phyloP scores from a whole-genome alignment of 2,113 vertebrate genomes.

The Pedetes capensis region DNA sequence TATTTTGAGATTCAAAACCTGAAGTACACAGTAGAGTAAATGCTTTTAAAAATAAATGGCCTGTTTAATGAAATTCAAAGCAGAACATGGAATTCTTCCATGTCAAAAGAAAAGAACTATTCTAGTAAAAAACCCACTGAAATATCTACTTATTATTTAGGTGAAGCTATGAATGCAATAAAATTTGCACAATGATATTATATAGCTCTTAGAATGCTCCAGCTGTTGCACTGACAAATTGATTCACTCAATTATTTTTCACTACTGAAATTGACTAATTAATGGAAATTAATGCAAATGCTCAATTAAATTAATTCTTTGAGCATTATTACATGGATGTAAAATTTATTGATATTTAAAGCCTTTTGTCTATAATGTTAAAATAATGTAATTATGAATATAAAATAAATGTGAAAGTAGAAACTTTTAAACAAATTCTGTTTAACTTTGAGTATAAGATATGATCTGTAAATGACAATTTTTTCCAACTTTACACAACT shows the following conservation, averaged over 20 bases:
- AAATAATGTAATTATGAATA: background rate
- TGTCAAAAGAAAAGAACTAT: conserved; percentile 32
- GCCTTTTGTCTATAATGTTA: background rate
- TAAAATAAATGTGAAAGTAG: background rate
- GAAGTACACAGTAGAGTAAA: conserved; percentile 46
- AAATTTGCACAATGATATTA: background rate
- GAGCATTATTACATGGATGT: background rate
- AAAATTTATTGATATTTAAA: background rate
- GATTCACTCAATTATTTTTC: background rate
- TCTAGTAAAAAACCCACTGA: background rate
- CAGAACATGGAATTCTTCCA: background rate
- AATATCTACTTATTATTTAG: background rate
- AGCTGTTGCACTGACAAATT: background rate
- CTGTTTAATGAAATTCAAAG: conserved; percentile 48
- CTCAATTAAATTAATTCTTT: background rate
- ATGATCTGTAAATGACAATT: background rate
- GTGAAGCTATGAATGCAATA: background rate
- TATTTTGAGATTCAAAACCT: conserved; percentile 57
- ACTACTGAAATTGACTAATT: background rate
- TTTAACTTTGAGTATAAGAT: background rate
- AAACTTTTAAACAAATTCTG: background rate
- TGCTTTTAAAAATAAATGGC: conserved; percentile 61
- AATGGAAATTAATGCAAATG: background rate
- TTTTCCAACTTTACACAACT: background rate
- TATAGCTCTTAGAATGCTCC: background rate